Base-by-base conservation (phyloP, 2,888 invertebrate species). In the Gryllus longicercus region DNA sequence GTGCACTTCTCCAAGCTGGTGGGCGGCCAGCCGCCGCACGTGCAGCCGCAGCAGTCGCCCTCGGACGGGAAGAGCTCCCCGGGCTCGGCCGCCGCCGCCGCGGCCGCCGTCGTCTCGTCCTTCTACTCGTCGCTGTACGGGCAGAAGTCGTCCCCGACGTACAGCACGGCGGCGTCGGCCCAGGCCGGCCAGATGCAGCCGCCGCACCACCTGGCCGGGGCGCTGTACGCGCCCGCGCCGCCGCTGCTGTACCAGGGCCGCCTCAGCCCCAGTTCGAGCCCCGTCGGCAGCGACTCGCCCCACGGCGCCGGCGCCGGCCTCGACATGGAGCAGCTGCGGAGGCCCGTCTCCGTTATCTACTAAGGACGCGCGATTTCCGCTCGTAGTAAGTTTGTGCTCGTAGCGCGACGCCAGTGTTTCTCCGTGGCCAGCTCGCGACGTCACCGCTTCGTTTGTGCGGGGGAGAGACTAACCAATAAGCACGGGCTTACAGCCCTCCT, bases 321-420 rank as follows among this genome's bases (percentile, higher is more conserved):
- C 12, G 81, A 85, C 85, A 78, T 86, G 84, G 84, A 86, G 82
- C 88, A 92, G 85, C 89, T 93, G 8, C 87, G 93, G 85, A 90
- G 93, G 87, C 92, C 93, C 0, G 92, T 93, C 74, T 90, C 93
- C 81, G 93, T 93, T 84, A 91, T 93, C 88, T 92, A 92, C 89
- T 93, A 91, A 87, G 51, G 74, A 16, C 49, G 74, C 8, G 63
- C n/a, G 18, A 23, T 50, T 14, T 14, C 14, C 50, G 23, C 50
- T n/a, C 50, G 51, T 23, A 78, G 18, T n/a, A 18, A 18, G 63
- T n/a, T 14, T 63, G 63, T 63, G 63, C n/a, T 18, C 16, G n/a
- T 63, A 63, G 63, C 63, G 63, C 63, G n/a, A n/a, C 1, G 63
- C 14, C n/a, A 63, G 63, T 63, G 63, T n/a, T 63, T 63, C 63